These are phyloP conservation scores for Zaprionus camerounensis DNA, from an alignment of 1,140 invertebrate genomes.

Conservation along the genomic window DNA sequence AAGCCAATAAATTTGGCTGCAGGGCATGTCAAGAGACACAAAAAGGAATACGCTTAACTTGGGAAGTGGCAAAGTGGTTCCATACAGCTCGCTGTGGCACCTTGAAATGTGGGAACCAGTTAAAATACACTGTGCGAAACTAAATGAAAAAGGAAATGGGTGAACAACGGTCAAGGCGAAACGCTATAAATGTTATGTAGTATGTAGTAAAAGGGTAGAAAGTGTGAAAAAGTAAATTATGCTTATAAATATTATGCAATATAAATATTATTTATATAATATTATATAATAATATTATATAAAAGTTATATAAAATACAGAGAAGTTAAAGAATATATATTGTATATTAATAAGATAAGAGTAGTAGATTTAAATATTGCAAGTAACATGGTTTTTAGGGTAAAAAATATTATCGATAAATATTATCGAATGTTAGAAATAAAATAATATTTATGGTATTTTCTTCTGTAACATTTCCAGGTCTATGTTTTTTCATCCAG, in stretches of 20 bases:
- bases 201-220: neutral
- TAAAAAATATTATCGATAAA: too few relatives aligned
- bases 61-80: constrained; percentile 32
- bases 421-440: neutral
- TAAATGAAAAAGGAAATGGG: constrained; percentile 16
- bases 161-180: constrained; percentile 12
- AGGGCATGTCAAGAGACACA: constrained; percentile 32
- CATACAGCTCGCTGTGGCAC: constrained; percentile 12
- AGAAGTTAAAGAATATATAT: neutral
- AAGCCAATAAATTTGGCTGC: constrained; percentile 71
- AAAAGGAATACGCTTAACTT: constrained; percentile 39
- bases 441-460: neutral
- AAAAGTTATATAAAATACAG: too few relatives aligned
- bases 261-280: neutral
- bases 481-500: constrained; percentile 11
- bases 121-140: constrained; percentile 22
- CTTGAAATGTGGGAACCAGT: constrained; percentile 42
- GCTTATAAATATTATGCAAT: too few relatives aligned
- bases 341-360: too few relatives aligned
- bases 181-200: neutral
- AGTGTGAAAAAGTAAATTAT: neutral
- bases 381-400: too few relatives aligned
- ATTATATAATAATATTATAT: too few relatives aligned
- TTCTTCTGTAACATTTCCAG: neutral
- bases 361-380: too few relatives aligned